Percentiles rank a stretch among this genome's conserved stretches.
Conservation (phyloP, 1,140 invertebrate genomes). For the Drosophila arawakana region DNA sequence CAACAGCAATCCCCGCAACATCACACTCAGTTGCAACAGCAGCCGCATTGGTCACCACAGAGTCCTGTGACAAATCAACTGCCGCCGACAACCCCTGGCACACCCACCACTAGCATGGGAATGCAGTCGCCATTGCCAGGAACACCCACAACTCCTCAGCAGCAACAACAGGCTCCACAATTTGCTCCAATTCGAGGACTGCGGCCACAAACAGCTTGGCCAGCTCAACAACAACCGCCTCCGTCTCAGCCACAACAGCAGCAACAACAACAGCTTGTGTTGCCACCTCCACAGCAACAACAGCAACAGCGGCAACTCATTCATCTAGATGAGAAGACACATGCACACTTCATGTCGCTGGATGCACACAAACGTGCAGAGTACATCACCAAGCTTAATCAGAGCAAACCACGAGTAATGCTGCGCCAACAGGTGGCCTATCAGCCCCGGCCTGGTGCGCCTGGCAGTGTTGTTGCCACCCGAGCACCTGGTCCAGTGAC, state of each 20-base stretch:
- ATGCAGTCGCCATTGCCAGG: conserved; percentile 75
- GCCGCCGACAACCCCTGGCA: conserved; percentile 65
- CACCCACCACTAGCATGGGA: conserved; percentile 71
- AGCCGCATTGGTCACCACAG: conserved; percentile 67
- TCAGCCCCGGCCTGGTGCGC: conserved; percentile 85
- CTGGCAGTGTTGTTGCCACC: conserved; percentile 85
- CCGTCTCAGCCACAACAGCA: conserved; percentile 62
- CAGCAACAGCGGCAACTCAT: conserved; percentile 86
- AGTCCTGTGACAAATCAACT: conserved; percentile 70
- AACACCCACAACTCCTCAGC: conserved; percentile 67
- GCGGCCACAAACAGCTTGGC: conserved; percentile 76
- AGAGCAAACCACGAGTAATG: conserved; percentile 86
- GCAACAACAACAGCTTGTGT: conserved; percentile 64
- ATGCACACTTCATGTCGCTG: conserved; percentile 93
- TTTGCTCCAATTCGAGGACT: conserved; percentile 54
- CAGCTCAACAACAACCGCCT: conserved; percentile 57
- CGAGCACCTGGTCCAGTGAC: conserved; percentile 85
- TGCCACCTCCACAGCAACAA: conserved; percentile 77
- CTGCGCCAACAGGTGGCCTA: conserved; percentile 85
- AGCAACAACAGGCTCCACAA: conserved; percentile 66
- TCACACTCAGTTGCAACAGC: conserved; percentile 63
- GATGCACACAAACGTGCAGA: conserved; percentile 91
- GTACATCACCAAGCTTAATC: conserved; percentile 91
- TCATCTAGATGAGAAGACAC: conserved; percentile 91
- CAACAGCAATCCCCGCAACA: conserved; percentile 78